These are phyloP conservation scores for Aegotheles bennettii DNA, from an alignment of 2,113 vertebrate genomes.

Conservation along the genomic window DNA sequence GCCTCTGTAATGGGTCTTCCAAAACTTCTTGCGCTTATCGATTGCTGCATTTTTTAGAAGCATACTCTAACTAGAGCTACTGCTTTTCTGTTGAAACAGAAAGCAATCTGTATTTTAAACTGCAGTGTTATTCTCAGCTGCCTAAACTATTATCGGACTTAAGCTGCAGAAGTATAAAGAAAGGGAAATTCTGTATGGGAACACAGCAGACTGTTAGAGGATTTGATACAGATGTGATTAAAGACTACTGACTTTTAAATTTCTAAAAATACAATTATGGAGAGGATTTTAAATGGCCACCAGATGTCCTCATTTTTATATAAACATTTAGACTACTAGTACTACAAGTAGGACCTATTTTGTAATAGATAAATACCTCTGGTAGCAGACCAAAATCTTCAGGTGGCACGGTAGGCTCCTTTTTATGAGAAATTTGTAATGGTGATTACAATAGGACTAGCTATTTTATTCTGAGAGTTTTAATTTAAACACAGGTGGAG, in stretches of 20 bases:
- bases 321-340: neutral
- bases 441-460: neutral
- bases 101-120: neutral
- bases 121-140: neutral
- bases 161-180: neutral
- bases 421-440: neutral
- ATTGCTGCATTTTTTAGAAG: neutral
- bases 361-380: neutral
- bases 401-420: neutral
- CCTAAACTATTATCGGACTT: neutral
- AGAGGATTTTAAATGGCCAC: constrained; percentile 28
- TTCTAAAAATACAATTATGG: neutral
- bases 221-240: neutral
- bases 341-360: neutral
- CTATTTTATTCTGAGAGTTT: neutral
- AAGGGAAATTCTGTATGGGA: neutral
- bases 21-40: fast-evolving
- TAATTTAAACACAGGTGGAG: neutral
- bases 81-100: neutral
- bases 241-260: neutral
- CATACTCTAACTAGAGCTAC: fast-evolving
- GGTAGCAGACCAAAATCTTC: neutral
- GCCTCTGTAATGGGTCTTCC: neutral
- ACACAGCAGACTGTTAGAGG: neutral
- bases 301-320: constrained; percentile 57